A percentile compares a stretch with the other conserved stretches of the same genome.
Evolutionary conservation across 2,888 invertebrate species (phyloP).

Genomic region (Caradrina kadenii): DNA sequence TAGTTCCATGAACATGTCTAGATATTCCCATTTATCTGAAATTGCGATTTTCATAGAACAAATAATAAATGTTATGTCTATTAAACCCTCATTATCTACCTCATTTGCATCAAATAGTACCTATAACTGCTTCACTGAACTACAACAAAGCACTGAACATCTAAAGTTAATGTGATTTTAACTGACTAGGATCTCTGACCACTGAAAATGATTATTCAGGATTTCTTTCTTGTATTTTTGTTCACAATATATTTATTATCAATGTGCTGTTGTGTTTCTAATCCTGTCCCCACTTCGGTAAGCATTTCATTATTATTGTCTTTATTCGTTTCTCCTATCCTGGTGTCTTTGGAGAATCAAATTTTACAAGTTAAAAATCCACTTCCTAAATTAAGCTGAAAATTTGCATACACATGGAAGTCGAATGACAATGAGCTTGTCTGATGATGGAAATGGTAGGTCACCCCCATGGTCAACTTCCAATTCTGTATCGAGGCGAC

Average conservation of each 20-base stretch:
- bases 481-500: too few species aligned
- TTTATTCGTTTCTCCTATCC: too few species aligned
- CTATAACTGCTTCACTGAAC: neutral
- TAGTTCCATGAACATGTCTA: too few species aligned
- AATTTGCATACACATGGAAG: too few species aligned
- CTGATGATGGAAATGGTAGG: too few species aligned
- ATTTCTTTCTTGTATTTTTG: neutral
- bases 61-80: neutral
- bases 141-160: neutral
- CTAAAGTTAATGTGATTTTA: conserved; percentile 37
- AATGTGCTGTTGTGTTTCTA: conserved; percentile 1
- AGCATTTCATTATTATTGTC: neutral
- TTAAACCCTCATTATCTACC: conserved; percentile 4
- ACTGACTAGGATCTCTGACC: neutral
- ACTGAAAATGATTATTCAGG: neutral
- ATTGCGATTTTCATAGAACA: neutral
- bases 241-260: neutral
- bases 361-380: too few species aligned
- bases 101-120: conserved; percentile 4
- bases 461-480: too few species aligned
- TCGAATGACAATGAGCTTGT: too few species aligned
- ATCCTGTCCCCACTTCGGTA: conserved; percentile 1
- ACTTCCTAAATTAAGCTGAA: too few species aligned
- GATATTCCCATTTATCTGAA: too few species aligned
- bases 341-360: too few species aligned